Conservation (phyloP, 2,888 invertebrate species). For the Drosophila meridionalis region DNA sequence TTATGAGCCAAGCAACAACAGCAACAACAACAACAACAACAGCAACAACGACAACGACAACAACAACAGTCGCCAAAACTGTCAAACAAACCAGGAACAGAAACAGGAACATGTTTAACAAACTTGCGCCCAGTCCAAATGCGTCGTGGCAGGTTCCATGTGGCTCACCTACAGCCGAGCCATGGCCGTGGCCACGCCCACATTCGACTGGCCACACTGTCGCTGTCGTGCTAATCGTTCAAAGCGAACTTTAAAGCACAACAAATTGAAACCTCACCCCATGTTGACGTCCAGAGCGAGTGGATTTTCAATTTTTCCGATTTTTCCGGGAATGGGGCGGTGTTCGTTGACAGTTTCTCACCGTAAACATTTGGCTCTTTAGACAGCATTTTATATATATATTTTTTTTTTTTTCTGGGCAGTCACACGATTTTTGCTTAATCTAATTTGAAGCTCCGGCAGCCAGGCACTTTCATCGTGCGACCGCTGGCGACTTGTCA, state of each 20-base stretch:
- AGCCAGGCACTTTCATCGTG: conserved; percentile 42
- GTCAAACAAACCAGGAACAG: conserved; percentile 40
- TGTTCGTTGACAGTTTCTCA: conserved; percentile 17
- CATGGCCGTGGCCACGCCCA: neutral
- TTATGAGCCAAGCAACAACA: conserved; percentile 51
- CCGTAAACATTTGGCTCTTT: conserved; percentile 12
- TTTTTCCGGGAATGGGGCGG: too few species aligned
- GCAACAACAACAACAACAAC: conserved; percentile 13
- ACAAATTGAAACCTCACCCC: conserved; percentile 50
- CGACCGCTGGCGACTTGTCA: conserved; percentile 49
- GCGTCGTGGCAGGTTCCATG: conserved; percentile 21
- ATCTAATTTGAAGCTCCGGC: conserved; percentile 48
- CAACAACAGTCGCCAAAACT: conserved; percentile 40
- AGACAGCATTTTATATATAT: neutral
- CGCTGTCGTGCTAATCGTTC: conserved; percentile 47
- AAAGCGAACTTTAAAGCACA: conserved; percentile 50
- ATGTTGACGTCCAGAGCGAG: conserved; percentile 19
- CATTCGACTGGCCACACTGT: neutral
- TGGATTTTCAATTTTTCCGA: neutral
- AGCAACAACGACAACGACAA: conserved; percentile 27
- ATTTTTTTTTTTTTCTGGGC: conserved; percentile 1
- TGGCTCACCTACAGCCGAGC: neutral
- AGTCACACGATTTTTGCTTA: conserved; percentile 46
- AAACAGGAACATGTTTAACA: conserved; percentile 32
- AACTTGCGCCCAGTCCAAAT: conserved; percentile 23